Conservation (phyloP, 1,140 invertebrate species). For the Sweltsa coloradensis region DNA sequence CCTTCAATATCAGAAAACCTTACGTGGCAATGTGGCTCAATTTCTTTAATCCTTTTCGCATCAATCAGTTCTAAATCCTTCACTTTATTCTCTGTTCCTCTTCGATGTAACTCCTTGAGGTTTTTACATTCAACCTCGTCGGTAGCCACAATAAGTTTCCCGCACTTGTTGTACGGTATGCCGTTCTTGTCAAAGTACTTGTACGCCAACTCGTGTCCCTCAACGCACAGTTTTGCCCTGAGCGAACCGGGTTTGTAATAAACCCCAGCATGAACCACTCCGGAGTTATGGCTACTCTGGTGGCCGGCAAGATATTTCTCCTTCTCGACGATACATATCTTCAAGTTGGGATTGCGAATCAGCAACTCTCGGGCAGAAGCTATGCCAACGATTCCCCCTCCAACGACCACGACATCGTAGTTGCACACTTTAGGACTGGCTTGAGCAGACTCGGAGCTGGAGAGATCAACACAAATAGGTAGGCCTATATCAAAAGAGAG, state of each 20-base stretch:
- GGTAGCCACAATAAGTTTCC: slow-evolving; percentile 88
- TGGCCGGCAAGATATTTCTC: slow-evolving; percentile 74
- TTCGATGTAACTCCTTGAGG: not conserved
- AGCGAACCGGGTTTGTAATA: slow-evolving; percentile 94
- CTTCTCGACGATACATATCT: slow-evolving; percentile 87
- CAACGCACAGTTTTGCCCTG: slow-evolving; percentile 76
- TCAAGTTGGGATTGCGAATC: slow-evolving; percentile 59
- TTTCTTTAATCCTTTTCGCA: not conserved
- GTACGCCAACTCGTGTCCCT: slow-evolving; percentile 71
- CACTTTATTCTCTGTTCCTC: not conserved
- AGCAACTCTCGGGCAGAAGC: slow-evolving; percentile 85
- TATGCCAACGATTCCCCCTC: slow-evolving; percentile 92
- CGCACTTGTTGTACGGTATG: slow-evolving; percentile 90
- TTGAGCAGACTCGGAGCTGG: no score
- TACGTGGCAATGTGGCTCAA: not conserved
- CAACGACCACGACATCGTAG: slow-evolving; percentile 86
- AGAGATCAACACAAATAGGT: no score
- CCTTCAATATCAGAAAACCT: no score
- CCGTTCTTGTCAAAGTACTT: slow-evolving; percentile 79
- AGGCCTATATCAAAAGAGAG: no score
- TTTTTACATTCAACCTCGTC: slow-evolving; percentile 55
- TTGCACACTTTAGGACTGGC: not conserved
- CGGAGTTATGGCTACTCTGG: slow-evolving; percentile 93
- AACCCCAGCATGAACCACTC: slow-evolving; percentile 84
- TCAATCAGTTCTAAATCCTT: not conserved